Conservation (phyloP, 2,888 invertebrate genomes). For the Dendrolimus houi region DNA sequence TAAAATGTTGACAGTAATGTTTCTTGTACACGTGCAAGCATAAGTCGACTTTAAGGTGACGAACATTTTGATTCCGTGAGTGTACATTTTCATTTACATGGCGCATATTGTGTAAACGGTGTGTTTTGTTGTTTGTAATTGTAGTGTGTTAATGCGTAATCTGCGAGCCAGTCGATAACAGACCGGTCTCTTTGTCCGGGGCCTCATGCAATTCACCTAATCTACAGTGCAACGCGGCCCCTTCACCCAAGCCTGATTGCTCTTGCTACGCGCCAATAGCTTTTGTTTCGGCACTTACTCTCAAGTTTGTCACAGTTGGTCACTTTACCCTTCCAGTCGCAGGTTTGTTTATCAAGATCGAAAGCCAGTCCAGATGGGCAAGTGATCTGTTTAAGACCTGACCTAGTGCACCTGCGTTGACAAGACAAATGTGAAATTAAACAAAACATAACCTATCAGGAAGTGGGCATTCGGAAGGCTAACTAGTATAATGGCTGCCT, state of each 20-base stretch:
- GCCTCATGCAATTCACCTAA: slow-evolving; percentile 70
- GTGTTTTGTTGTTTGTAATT: background rate
- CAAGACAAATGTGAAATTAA: slow-evolving; percentile 69
- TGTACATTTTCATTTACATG: too few species aligned
- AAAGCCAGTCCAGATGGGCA: slow-evolving; percentile 98
- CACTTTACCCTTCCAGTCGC: slow-evolving; percentile 99
- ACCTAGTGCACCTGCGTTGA: slow-evolving; percentile 91
- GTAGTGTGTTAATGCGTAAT: slow-evolving; percentile 48
- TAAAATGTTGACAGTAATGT: too few species aligned
- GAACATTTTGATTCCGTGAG: too few species aligned
- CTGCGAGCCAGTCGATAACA: slow-evolving; percentile 37
- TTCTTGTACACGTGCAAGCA: too few species aligned
- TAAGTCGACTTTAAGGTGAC: too few species aligned
- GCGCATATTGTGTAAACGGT: background rate
- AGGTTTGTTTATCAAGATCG: slow-evolving; percentile 98
- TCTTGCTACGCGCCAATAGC: slow-evolving; percentile 65
- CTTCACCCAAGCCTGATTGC: slow-evolving; percentile 71
- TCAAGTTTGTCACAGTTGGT: slow-evolving; percentile 96
- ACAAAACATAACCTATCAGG: slow-evolving; percentile 48
- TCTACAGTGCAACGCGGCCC: slow-evolving; percentile 72
- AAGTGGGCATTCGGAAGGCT: slow-evolving; percentile 65
- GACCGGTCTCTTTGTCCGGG: slow-evolving; percentile 48
- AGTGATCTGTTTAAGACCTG: slow-evolving; percentile 97
- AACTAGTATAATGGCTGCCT: slow-evolving; percentile 29
- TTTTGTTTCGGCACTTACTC: slow-evolving; percentile 87